phyloP scores from a whole-genome alignment of 2,113 vertebrate species.

The Noturus placidus region DNA sequence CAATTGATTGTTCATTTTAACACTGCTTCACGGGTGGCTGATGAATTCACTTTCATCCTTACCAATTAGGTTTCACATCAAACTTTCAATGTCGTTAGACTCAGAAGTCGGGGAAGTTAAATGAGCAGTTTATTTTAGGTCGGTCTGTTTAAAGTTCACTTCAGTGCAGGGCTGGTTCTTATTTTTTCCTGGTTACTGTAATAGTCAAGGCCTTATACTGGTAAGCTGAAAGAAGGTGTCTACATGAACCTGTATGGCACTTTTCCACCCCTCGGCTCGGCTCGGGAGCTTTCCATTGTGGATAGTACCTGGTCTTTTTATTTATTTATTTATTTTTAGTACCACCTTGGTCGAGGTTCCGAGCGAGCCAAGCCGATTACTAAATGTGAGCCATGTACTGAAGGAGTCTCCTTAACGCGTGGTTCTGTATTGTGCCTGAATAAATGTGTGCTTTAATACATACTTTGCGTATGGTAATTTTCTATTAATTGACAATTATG shows the following conservation, averaged over 20 bases:
- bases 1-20: neutral
- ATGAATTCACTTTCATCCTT: neutral
- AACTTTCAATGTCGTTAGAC: neutral
- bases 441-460: too few relatives aligned
- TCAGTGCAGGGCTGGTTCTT: neutral
- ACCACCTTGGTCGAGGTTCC: too few relatives aligned
- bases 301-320: too few relatives aligned
- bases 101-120: neutral
- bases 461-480: too few relatives aligned
- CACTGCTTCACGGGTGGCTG: neutral
- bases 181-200: neutral
- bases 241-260: neutral
- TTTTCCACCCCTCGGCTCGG: too few relatives aligned
- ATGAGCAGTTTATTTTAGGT: neutral
- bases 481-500: too few relatives aligned
- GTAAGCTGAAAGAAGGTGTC: neutral
- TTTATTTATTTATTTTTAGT: too few relatives aligned
- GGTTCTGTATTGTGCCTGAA: too few relatives aligned
- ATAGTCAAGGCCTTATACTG: neutral
- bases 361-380: too few relatives aligned
- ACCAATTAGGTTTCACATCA: neutral
- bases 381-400: too few relatives aligned
- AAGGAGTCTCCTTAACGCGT: too few relatives aligned
- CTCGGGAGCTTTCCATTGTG: too few relatives aligned
- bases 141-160: neutral